Conservation (phyloP, 2,888 invertebrate genomes). For the Onthophagus sagittarius region DNA sequence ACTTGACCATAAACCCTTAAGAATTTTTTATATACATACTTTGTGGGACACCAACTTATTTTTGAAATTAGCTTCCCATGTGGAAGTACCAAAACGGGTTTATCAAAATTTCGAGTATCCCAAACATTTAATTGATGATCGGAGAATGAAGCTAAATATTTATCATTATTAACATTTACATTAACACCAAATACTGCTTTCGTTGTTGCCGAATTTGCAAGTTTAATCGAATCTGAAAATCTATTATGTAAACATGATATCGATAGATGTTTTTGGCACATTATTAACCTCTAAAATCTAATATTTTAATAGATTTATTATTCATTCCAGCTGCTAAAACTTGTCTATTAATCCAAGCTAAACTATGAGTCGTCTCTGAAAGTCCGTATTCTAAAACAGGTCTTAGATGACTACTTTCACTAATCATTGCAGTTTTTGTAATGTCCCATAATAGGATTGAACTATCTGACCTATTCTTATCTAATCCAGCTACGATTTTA, state of each 20-base stretch:
- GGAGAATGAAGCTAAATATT: constrained; percentile 78
- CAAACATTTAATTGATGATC: constrained; percentile 81
- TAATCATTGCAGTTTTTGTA: constrained; percentile 34
- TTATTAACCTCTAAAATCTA: constrained; percentile 78
- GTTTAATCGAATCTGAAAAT: constrained; percentile 64
- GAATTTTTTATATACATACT: no score
- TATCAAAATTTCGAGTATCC: constrained; percentile 84
- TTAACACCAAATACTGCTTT: constrained; percentile 82
- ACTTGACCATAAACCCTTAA: no score
- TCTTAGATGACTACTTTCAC: constrained; percentile 40
- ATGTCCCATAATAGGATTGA: constrained; percentile 91
- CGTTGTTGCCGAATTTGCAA: constrained; percentile 64
- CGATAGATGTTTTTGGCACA: constrained; percentile 12
- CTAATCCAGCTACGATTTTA: constrained; percentile 81
- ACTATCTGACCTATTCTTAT: constrained; percentile 84
- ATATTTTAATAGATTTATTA: constrained; percentile 80
- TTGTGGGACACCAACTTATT: constrained; percentile 86
- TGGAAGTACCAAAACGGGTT: constrained; percentile 71
- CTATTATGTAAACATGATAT: no score
- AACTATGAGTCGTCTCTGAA: constrained; percentile 79
- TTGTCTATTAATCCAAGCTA: constrained; percentile 77
- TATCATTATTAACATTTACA: constrained; percentile 72
- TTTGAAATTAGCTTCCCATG: constrained; percentile 67
- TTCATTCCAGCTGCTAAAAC: constrained; percentile 87
- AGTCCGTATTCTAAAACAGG: constrained; percentile 75